Conservation (phyloP, 2,113 vertebrate species). For the Taxidea taxus region DNA sequence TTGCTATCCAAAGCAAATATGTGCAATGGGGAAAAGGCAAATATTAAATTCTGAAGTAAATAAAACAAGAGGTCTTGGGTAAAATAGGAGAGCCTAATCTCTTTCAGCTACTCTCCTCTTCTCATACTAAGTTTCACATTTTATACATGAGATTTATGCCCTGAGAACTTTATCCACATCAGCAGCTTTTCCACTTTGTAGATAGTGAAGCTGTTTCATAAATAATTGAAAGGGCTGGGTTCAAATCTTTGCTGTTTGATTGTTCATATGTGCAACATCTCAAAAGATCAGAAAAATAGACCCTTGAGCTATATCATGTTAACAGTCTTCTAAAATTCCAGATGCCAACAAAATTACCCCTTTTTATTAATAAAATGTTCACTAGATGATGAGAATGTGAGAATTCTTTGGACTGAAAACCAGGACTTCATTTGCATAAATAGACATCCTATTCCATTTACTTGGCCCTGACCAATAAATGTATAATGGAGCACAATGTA, state of each 20-base stretch:
- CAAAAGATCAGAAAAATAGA: background rate
- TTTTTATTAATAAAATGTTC: background rate
- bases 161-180: background rate
- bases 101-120: background rate
- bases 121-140: background rate
- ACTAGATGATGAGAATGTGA: background rate
- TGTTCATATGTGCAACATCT: background rate
- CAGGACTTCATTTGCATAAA: background rate
- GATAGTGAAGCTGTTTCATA: background rate
- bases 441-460: background rate
- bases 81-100: background rate
- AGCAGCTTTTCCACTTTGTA: background rate
- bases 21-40: background rate
- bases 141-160: background rate
- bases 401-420: background rate
- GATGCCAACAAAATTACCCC: background rate
- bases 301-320: background rate
- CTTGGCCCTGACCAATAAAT: background rate
- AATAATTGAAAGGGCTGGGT: background rate
- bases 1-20: constrained; percentile 17
- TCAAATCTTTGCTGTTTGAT: background rate
- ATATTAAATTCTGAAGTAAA: constrained; percentile 31
- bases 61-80: background rate
- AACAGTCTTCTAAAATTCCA: background rate
- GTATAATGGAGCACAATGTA: background rate